Percentiles rank a stretch among this genome's conserved stretches.
Evolutionary conservation across 2,888 invertebrate species (phyloP).

Genomic region (Calliphora vomitoria): DNA sequence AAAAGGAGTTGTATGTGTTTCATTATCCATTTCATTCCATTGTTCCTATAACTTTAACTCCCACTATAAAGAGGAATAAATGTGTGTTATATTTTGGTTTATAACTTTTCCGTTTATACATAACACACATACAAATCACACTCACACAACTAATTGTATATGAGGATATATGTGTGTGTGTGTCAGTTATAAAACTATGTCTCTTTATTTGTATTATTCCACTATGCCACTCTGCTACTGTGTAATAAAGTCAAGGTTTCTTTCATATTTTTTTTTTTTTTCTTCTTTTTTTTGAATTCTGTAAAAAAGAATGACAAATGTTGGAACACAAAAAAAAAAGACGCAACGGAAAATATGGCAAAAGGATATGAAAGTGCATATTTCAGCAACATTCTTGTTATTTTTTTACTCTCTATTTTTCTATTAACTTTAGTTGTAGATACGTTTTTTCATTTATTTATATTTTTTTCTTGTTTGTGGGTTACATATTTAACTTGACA

Average conservation of each 20-base stretch:
- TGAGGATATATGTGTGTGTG: not conserved
- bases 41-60: not conserved
- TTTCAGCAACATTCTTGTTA: slow-evolving; percentile 64
- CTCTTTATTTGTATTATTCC: slow-evolving; percentile 51
- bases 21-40: not conserved
- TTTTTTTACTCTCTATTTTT: slow-evolving; percentile 22
- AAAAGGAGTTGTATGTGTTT: too few species aligned
- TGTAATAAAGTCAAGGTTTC: slow-evolving; percentile 72
- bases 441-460: slow-evolving; percentile 5
- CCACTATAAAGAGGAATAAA: not conserved
- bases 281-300: slow-evolving; percentile 28
- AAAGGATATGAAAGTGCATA: slow-evolving; percentile 73
- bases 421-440: slow-evolving; percentile 42
- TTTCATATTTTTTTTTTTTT: slow-evolving; percentile 1
- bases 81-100: slow-evolving; percentile 1
- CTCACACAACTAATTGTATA: not conserved
- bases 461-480: slow-evolving; percentile 23
- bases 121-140: slow-evolving; percentile 27
- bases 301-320: slow-evolving; percentile 59
- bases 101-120: slow-evolving; percentile 39
- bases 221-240: slow-evolving; percentile 37
- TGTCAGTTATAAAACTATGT: slow-evolving; percentile 15
- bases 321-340: slow-evolving; percentile 54
- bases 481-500: slow-evolving; percentile 63
- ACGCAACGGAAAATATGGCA: slow-evolving; percentile 64